A percentile compares a stretch with the other conserved stretches of the same genome.
Conservation (phyloP, 2,113 vertebrate genomes). For the Megaceryle maxima region DNA sequence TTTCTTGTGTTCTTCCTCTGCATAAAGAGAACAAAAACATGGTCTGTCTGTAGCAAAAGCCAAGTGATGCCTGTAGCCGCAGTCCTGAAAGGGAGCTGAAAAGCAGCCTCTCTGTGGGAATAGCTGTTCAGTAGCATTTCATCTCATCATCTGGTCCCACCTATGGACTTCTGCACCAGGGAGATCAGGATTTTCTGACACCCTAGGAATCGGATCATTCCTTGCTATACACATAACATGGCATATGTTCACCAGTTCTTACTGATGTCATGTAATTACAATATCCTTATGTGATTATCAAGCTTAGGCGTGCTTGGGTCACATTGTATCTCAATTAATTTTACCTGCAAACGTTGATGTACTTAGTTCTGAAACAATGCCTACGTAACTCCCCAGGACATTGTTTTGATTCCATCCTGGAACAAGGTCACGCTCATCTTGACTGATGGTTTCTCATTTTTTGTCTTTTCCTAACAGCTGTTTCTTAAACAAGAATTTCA, state of each 20-base stretch:
- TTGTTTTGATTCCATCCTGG: conserved; percentile 26
- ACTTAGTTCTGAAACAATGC: conserved; percentile 45
- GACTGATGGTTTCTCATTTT: neutral
- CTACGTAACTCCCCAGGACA: neutral
- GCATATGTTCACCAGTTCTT: neutral
- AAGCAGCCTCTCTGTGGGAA: neutral
- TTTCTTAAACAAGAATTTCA: conserved; percentile 10
- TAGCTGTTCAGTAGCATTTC: neutral
- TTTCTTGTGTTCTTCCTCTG: neutral
- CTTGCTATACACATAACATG: neutral
- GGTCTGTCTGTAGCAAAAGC: neutral
- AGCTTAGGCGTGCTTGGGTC: conserved; percentile 23
- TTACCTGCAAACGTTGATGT: conserved; percentile 16
- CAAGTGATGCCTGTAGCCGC: neutral
- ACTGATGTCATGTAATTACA: conserved; percentile 27
- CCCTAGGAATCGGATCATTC: neutral
- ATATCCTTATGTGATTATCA: conserved; percentile 42
- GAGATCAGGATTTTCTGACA: neutral
- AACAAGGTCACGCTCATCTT: conserved; percentile 35
- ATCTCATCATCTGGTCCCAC: neutral
- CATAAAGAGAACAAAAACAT: neutral
- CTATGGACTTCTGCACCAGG: neutral
- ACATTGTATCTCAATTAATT: conserved; percentile 46
- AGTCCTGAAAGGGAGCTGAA: neutral
- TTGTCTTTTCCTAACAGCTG: conserved; percentile 23